Evolutionary conservation across 2,113 vertebrate species (phyloP).

Genomic region (Camelus dromedarius): DNA sequence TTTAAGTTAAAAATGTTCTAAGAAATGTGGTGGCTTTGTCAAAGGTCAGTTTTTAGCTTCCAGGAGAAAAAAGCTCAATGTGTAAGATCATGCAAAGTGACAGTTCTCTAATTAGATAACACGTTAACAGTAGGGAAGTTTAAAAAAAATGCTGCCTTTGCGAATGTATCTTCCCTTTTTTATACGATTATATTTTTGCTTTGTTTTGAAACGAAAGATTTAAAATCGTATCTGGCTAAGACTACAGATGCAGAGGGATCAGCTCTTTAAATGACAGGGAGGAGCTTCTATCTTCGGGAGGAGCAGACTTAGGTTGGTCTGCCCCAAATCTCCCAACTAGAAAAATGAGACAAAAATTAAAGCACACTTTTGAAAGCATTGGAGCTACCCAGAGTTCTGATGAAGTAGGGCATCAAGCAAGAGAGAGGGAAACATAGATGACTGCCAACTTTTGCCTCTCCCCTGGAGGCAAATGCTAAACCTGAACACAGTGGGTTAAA

Average conservation of each 20-base stretch:
- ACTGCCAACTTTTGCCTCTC: not conserved
- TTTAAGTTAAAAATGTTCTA: not conserved
- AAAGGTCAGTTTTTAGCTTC: not conserved
- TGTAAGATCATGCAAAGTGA: not conserved
- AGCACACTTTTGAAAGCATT: not conserved
- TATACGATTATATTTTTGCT: not conserved
- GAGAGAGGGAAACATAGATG: not conserved
- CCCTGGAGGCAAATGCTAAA: no score
- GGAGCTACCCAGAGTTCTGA: not conserved
- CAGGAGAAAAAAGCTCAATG: not conserved
- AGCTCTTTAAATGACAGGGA: not conserved
- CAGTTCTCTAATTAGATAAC: not conserved
- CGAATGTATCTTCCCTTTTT: not conserved
- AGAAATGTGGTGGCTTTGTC: not conserved
- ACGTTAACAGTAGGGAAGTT: not conserved
- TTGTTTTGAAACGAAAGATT: not conserved
- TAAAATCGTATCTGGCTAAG: not conserved
- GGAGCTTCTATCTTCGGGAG: not conserved
- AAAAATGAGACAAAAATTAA: constrained; percentile 9
- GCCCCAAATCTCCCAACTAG: not conserved
- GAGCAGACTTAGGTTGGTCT: not conserved
- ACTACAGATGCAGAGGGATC: not conserved
- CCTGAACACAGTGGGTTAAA: not conserved
- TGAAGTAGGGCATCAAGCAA: not conserved
- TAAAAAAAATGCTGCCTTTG: not conserved